Evolutionary conservation across 1,140 invertebrate genomes (phyloP).

Genomic region (Drosophila kanapiae): DNA sequence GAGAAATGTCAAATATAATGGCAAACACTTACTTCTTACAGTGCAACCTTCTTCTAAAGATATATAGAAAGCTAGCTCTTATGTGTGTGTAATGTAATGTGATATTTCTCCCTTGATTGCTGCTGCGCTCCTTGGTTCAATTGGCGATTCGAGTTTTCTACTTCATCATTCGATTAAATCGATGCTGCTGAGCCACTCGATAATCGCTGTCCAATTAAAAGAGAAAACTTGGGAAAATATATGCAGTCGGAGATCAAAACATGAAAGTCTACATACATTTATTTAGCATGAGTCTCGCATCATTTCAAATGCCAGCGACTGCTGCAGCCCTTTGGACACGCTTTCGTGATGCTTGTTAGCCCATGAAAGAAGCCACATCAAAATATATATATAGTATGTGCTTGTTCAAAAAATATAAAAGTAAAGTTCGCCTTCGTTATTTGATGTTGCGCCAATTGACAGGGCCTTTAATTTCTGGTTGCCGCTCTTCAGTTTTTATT

Average conservation of each 20-base stretch:
- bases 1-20: not conserved
- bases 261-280: slow-evolving; percentile 7
- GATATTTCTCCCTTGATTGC: slow-evolving; percentile 79
- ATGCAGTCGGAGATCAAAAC: slow-evolving; percentile 43
- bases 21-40: not conserved
- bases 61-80: slow-evolving; percentile 9
- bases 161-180: slow-evolving; percentile 47
- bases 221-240: slow-evolving; percentile 24
- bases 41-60: not conserved
- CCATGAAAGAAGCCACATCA: slow-evolving; percentile 58
- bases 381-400: slow-evolving; percentile 30
- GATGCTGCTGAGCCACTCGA: slow-evolving; percentile 30
- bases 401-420: slow-evolving; percentile 18
- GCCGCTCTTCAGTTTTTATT: slow-evolving; percentile 28
- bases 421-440: slow-evolving; percentile 39
- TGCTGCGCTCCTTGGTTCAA: slow-evolving; percentile 50
- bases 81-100: slow-evolving; percentile 55
- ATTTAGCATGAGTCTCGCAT: slow-evolving; percentile 39
- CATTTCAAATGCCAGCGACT: slow-evolving; percentile 43
- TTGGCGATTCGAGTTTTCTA: slow-evolving; percentile 50
- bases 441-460: slow-evolving; percentile 69
- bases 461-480: slow-evolving; percentile 69
- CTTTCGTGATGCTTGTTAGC: slow-evolving; percentile 66
- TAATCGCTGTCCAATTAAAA: slow-evolving; percentile 53
- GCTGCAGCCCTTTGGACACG: slow-evolving; percentile 66